Evolutionary conservation across 1,140 invertebrate species (phyloP), one percentile per base, ranked within the genome.

Genomic region (Aphelinus atriplicis): DNA sequence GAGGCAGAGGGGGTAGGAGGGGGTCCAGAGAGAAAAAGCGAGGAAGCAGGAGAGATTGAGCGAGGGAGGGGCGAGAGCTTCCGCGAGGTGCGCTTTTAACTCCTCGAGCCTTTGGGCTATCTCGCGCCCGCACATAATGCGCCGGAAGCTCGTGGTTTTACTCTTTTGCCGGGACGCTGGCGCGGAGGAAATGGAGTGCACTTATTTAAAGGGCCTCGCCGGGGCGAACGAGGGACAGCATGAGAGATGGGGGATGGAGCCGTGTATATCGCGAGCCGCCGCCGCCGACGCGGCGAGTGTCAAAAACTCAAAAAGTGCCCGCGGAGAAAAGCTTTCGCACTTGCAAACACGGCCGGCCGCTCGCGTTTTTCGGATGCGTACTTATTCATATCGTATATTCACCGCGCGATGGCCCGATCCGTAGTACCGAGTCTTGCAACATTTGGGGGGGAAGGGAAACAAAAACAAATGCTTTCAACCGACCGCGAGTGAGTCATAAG

Each of bases 91-190:
- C 10, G 70, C 57, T 71, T 71, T 71, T 71, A 71, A 62, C 60
- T 71, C 10, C 60, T 71, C 50, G 60, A 47, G 58, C 26, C 47
- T 55, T 53, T 10, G 57, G 69, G 58, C 61, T 71, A 71, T 71
- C 69, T 71, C 51, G 9, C 69, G 69, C 50, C 50, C 69, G 26
- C 47, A 71, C 69, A 71, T 63, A 71, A 71, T 71, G 60, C 51
- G 60, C 69, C 69, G 69, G 69, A 71, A 63, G 60, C 51, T 46
- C 69, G 51, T 45, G 69, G 69, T 71, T 71, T 71, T 71, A 71
- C 60, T 68, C 55, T 57, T 57, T 57, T 42, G 50, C 26, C 63
- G 50, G n/a, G 63, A 9, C 56, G 67, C n/a, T 2, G 26, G 46
- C 4, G 47, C 56, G 10, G 51, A 63, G 69, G 69, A 71, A 71